phyloP scores from a whole-genome alignment of 2,888 invertebrate species.

The Neocrepidodera transversa region DNA sequence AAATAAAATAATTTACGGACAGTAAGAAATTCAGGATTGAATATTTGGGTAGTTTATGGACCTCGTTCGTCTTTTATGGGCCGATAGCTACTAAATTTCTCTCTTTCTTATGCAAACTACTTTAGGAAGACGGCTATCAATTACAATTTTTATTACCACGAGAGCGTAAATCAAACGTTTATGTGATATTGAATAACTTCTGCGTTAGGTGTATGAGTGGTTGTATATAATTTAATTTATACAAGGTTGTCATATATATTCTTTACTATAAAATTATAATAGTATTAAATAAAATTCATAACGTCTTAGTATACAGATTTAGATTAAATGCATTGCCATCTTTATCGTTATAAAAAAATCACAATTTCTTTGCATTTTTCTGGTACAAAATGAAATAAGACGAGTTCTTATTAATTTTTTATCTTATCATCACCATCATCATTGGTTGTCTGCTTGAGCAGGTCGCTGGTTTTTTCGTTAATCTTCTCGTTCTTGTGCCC shows the following conservation, averaged over 20 bases:
- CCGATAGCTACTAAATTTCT: conserved; percentile 5
- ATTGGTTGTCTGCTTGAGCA: too few species aligned
- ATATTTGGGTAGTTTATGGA: conserved; percentile 16
- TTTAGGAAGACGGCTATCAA: conserved; percentile 15
- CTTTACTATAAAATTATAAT: too few species aligned
- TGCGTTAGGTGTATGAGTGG: conserved; percentile 11
- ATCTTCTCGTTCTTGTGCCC: too few species aligned
- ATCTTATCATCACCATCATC: too few species aligned
- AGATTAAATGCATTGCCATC: too few species aligned
- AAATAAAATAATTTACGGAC: conserved; percentile 15
- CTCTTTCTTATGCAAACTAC: conserved; percentile 17
- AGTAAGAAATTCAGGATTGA: conserved; percentile 4
- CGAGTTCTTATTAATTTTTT: too few species aligned
- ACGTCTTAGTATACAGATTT: too few species aligned
- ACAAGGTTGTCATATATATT: not conserved
- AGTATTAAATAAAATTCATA: too few species aligned
- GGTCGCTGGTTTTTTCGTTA: too few species aligned
- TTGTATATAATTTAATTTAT: conserved; percentile 19
- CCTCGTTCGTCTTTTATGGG: conserved; percentile 15
- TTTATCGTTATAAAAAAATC: too few species aligned
- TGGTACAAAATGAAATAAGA: too few species aligned
- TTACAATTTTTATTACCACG: conserved; percentile 25
- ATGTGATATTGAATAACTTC: conserved; percentile 28
- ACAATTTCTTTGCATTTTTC: too few species aligned
- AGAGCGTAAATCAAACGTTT: conserved; percentile 29